Base-by-base conservation (phyloP, 2,113 vertebrate genomes). In the Macrotus californicus region DNA sequence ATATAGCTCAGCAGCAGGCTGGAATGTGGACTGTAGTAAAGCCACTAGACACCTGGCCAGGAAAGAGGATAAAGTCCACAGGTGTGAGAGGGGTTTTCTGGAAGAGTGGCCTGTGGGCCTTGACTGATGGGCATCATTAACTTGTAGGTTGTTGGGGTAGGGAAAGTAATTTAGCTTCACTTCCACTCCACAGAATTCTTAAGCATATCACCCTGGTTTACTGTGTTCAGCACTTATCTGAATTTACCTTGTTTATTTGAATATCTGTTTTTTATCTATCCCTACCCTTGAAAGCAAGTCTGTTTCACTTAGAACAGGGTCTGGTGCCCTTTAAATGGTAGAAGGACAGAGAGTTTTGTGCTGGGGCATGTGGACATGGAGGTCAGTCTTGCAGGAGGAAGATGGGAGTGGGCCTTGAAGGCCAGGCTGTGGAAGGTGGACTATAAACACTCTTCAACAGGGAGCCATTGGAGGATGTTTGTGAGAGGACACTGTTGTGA, bases 341-440 rank as follows among this genome's bases (percentile, higher is more conserved):
- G 67, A 67, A 9, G 67, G 26, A 69, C 10, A 31, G 29, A 50
- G 67, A 70, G 41, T 79, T 36, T 39, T 1, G 1, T 59, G 83
- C 31, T 43, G 7, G 41, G 7, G 18, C 29, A 0, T 2, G 34
- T 46, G 9, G 9, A 18, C 12, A 0, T 0, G 22, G 59, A 39
- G 2, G 4, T 26, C 48, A 2, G 6, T 16, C 11, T 29, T 22
- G 31, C 50, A 43, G 34, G 22, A 14, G 11, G 31, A 48, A 56
- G 66, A 13, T 2, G 26, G 11, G 13, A 10, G 43, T 14, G 24
- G 39, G 56, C 77, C 72, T 69, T 29, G 56, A 61, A 50, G 31
- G 39, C 34, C 31, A 43, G 67, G 54, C 21, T 24, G 66, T 56
- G 36, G 73, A 85, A 85, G 16, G 29, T 15, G 2, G 43, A 21